phyloP scores from a whole-genome alignment of 1,140 invertebrate genomes.

The Gonioctena quinquepunctata region DNA sequence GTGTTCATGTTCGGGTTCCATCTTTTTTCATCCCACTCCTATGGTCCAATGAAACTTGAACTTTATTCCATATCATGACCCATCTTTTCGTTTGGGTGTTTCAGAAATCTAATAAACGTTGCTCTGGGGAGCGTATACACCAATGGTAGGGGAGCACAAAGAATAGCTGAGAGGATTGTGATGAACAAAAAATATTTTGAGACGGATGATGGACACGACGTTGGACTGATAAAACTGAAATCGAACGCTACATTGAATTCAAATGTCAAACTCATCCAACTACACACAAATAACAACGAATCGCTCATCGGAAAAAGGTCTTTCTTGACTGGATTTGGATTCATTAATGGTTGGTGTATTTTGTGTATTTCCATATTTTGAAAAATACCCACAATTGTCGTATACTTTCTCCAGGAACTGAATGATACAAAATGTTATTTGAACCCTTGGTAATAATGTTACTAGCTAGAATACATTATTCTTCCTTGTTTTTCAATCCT shows the following conservation, averaged over 20 bases:
- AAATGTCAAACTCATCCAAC: conserved; percentile 37
- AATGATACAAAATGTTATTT: too few species aligned
- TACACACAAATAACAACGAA: conserved; percentile 46
- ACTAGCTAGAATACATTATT: too few species aligned
- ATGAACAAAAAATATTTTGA: conserved; percentile 47
- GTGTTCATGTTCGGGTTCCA: too few species aligned
- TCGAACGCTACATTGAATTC: conserved; percentile 36
- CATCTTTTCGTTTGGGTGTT: too few species aligned
- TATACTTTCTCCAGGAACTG: too few species aligned
- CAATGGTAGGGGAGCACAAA: conserved; percentile 38
- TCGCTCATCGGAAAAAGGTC: conserved; percentile 40
- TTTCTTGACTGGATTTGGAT: conserved; percentile 51
- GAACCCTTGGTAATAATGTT: too few species aligned
- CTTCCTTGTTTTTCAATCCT: too few species aligned
- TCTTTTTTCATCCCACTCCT: too few species aligned
- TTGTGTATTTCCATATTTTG: too few species aligned
- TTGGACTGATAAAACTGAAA: conserved; percentile 44
- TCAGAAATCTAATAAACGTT: conserved; percentile 38
- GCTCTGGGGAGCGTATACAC: conserved; percentile 47
- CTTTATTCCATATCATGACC: too few species aligned
- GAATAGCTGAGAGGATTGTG: conserved; percentile 30
- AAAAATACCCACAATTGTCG: too few species aligned
- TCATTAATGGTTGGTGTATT: conserved; percentile 44
- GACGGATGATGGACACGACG: conserved; percentile 41
- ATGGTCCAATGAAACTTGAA: too few species aligned